Evolutionary conservation across 2,888 invertebrate species (phyloP).

Genomic region (Mellilla xanthometata): DNA sequence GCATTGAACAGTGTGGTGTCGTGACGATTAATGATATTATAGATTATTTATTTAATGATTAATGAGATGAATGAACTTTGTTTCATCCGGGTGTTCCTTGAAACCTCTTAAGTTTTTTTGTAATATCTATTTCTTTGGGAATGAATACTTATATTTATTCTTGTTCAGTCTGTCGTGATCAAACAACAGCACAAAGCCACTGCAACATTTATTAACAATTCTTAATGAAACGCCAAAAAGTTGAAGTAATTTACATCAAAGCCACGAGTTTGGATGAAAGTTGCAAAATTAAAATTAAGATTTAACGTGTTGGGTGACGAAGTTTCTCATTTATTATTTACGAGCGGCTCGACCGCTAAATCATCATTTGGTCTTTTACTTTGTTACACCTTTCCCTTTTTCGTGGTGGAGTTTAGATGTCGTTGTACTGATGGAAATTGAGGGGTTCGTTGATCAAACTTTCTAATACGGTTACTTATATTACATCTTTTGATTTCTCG

Average conservation of each 20-base stretch:
- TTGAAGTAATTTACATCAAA: slow-evolving; percentile 63
- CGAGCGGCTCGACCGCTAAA: slow-evolving; percentile 15
- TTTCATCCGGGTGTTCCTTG: no score
- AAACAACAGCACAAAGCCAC: slow-evolving; percentile 33
- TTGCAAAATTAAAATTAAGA: slow-evolving; percentile 67
- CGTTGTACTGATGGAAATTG: no score
- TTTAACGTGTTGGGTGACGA: slow-evolving; percentile 54
- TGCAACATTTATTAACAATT: slow-evolving; percentile 52
- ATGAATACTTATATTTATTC: no score
- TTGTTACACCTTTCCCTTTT: not conserved
- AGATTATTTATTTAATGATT: no score
- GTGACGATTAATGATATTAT: no score
- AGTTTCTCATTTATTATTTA: slow-evolving; percentile 39
- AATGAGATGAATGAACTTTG: no score
- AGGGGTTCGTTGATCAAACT: no score
- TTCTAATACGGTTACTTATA: no score
- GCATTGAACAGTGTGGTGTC: no score
- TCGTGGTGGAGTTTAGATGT: not conserved
- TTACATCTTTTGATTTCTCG: no score
- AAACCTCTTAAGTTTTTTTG: no score
- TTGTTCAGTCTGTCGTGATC: slow-evolving; percentile 11
- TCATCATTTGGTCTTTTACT: slow-evolving; percentile 24
- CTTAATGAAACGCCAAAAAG: slow-evolving; percentile 60
- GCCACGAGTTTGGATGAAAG: slow-evolving; percentile 49
- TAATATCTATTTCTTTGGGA: no score